Evolutionary conservation across 2,797 vertebrate species (phyloP).

Genomic region (Masticophis lateralis): DNA sequence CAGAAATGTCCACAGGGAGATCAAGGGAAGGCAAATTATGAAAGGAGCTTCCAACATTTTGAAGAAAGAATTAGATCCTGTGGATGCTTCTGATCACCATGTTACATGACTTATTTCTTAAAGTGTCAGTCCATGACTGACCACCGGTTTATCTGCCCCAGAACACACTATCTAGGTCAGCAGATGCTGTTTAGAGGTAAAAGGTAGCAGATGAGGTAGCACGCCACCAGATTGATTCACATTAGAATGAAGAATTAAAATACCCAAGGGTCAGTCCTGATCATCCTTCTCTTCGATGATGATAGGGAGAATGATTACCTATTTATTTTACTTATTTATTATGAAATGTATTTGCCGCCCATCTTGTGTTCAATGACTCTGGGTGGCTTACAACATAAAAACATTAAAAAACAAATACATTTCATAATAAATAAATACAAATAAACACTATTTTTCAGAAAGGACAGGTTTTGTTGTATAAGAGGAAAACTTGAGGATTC

Average conservation of each 20-base stretch:
- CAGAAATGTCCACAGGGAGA: background rate
- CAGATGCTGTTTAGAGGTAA: background rate
- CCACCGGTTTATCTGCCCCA: background rate
- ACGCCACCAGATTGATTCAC: background rate
- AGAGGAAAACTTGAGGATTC: background rate
- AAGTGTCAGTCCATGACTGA: background rate
- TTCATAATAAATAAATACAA: background rate
- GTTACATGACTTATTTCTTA: background rate
- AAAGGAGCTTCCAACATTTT: background rate
- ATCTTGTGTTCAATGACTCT: background rate
- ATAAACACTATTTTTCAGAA: constrained; percentile 6
- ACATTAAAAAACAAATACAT: background rate
- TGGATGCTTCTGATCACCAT: background rate
- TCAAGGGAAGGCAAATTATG: background rate
- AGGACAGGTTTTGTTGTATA: background rate
- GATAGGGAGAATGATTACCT: background rate
- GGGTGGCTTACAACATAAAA: background rate
- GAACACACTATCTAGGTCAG: background rate
- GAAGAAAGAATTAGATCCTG: background rate
- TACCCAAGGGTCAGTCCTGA: background rate
- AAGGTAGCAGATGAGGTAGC: background rate
- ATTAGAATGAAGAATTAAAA: background rate
- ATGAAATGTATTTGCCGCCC: background rate
- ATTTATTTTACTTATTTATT: background rate
- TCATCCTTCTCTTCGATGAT: background rate